phyloP scores from a whole-genome alignment of 2,888 invertebrate species.

The Patella pellucida region DNA sequence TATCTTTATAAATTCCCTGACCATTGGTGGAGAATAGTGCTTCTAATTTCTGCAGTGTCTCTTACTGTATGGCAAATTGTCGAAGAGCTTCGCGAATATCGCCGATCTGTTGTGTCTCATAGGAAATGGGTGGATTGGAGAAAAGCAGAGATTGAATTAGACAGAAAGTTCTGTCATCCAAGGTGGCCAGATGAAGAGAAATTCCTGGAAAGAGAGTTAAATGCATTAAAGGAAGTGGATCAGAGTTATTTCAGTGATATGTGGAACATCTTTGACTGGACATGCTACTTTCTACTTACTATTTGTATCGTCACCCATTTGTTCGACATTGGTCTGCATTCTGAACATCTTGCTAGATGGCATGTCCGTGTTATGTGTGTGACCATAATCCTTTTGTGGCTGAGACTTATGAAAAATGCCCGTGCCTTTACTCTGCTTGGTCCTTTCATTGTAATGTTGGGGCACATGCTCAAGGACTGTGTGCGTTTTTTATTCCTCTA shows the following conservation, averaged over 20 bases:
- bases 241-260: conserved; percentile 66
- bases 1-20: conserved; percentile 60
- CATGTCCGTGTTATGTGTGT: conserved; percentile 67
- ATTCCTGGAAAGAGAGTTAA: conserved; percentile 56
- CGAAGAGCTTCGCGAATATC: conserved; percentile 65
- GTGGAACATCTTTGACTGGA: conserved; percentile 70
- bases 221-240: conserved; percentile 48
- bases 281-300: conserved; percentile 61
- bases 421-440: conserved; percentile 64
- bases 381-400: conserved; percentile 67
- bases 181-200: conserved; percentile 67
- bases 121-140: conserved; percentile 49
- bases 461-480: conserved; percentile 65
- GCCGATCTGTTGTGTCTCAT: conserved; percentile 48
- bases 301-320: conserved; percentile 61
- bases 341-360: conserved; percentile 52
- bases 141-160: conserved; percentile 53
- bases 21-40: conserved; percentile 65
- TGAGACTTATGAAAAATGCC: conserved; percentile 66
- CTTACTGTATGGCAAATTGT: conserved; percentile 64
- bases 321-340: conserved; percentile 58
- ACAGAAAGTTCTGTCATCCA: conserved; percentile 63
- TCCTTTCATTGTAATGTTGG: conserved; percentile 70
- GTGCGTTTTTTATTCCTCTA: conserved; percentile 65
- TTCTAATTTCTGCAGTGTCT: conserved; percentile 60